Evolutionary conservation across 1,140 invertebrate species (phyloP), one percentile per base, ranked within the genome.

Genomic region (Drosophila tropicalis): DNA sequence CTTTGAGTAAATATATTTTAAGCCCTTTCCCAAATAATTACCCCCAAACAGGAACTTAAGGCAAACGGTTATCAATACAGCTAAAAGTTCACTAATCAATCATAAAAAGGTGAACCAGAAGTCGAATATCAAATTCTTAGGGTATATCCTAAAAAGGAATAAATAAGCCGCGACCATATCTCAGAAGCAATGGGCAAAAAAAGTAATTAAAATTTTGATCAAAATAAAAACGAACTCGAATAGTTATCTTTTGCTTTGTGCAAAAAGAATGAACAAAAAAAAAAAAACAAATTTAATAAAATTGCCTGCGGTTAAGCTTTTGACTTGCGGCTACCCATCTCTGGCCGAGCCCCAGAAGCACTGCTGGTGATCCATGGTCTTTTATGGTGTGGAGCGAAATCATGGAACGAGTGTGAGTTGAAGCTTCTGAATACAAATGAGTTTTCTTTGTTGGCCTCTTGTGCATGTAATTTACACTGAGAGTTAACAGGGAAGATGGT

Each of bases 171-270:
- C 67, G 64, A 67, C 72, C 63, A 67, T 62, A 67, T 67, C 32
- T 67, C 32, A 55, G 55, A 61, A 73, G 70, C 67, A 47, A 22
- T 55, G 64, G 54, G 44, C 19, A 44, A 70, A 78, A 73, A 87
- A 87, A 62, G 79, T 73, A 82, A 86, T 86, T 86, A 86, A 81
- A 87, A 87, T 72, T 79, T 87, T 83, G 83, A 89, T 87, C 83
- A 87, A 80, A 76, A 62, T 17, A 36, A 44, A 40, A 29, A 47
- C 15, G 13, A 67, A 47, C 66, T 65, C 57, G 73, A 69, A 76
- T 76, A 76, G 73, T 76, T 75, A 75, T 75, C 72, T 75, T 12
- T 51, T 17, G 17, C 55, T 62, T 25, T 72, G 56, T 63, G 36
- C 17, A 51, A 40, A 58, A 25, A 54, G 40, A 61, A 19, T n/a